Base-by-base conservation (phyloP, 1,140 invertebrate genomes). In the Polypedilum vanderplanki region DNA sequence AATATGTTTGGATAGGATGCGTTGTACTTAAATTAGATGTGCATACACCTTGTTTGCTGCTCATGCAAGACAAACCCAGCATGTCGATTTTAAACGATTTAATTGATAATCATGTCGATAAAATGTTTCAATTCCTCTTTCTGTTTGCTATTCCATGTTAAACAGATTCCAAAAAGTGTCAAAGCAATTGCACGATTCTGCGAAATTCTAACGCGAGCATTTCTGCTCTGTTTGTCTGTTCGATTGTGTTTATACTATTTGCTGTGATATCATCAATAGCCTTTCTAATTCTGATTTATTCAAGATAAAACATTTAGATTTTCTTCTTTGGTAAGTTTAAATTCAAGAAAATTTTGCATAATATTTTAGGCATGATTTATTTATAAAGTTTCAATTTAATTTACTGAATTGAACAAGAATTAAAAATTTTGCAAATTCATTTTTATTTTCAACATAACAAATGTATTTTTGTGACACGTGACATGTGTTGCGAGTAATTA, bases 121-220 rank as follows among this genome's bases (percentile, higher is more conserved):
- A 70, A 70, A 70, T 70, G 65, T 70, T 70, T 70, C 65, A 70
- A 70, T 70, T 70, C 18, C 17, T 18, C 17, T 70, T 70, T 70
- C 3, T 70, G 17, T 12, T 20, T 18, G 20, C 65, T 22, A 18
- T 70, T 20, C 17, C 20, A 5, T 70, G 20, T 22, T 22, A 20
- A 70, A 22, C 65, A 70, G 65, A 70, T 70, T 70, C 65, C 65
- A 70, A 70, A 70, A 70, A 70, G 65, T 70, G 65, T 70, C 65
- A 70, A 57, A 57, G 65, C 65, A 70, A 70, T 70, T 70, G 65
- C 65, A 70, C 65, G 65, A 70, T 70, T 70, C 65, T 70, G 65
- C 65, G 65, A 70, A 70, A 3, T 57, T 57, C 46, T 57, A 57
- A 57, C n/a, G 46, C 46, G 46, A 57, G 46, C 12, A 15, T 57